These are phyloP conservation scores for Promerops cafer DNA, from an alignment of 2,113 vertebrate species.

Conservation along the genomic window DNA sequence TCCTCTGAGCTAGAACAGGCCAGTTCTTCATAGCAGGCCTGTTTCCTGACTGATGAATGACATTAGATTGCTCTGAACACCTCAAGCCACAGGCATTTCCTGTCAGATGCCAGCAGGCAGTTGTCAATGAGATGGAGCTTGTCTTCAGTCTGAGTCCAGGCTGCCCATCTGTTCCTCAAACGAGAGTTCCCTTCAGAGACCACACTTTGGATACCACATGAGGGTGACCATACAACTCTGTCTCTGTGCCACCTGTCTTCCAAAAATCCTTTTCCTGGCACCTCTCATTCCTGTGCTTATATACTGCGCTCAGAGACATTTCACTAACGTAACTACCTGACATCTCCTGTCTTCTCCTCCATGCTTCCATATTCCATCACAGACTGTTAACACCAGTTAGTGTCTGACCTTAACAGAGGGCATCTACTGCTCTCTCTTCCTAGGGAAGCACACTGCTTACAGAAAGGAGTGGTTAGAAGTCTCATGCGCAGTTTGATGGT, in stretches of 20 bases:
- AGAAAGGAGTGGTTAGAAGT: background rate
- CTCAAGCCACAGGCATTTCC: background rate
- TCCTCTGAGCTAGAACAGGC: background rate
- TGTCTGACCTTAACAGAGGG: background rate
- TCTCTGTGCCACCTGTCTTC: background rate
- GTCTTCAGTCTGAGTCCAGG: background rate
- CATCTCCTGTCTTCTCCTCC: background rate
- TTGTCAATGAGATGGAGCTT: background rate
- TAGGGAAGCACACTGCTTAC: background rate
- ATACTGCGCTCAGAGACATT: background rate
- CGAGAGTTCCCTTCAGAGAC: background rate
- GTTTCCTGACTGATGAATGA: background rate
- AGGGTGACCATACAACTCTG: background rate
- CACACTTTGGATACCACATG: rapidly evolving
- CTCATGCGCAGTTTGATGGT: background rate
- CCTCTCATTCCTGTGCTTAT: background rate
- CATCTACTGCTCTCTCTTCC: background rate
- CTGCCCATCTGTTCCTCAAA: background rate
- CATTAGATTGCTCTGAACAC: background rate
- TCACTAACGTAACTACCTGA: background rate
- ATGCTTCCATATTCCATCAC: background rate
- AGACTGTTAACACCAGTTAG: background rate
- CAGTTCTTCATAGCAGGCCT: background rate
- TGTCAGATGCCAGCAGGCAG: background rate
- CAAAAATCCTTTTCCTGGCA: background rate